Evolutionary conservation across 1,140 invertebrate genomes (phyloP).

Genomic region (Tetragnatha versicolor): DNA sequence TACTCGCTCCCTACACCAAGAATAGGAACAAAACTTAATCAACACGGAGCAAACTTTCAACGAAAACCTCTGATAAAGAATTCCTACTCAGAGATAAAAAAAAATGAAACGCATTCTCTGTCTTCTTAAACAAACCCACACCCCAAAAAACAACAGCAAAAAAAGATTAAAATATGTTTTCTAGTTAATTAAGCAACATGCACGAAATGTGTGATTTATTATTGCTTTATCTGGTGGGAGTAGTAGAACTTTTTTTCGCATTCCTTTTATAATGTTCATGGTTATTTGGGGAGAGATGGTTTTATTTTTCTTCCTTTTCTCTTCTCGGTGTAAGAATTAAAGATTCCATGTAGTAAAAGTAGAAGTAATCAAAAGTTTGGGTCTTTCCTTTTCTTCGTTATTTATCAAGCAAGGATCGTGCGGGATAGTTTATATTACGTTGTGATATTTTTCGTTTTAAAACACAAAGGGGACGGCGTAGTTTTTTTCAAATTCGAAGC

Average conservation of each 20-base stretch:
- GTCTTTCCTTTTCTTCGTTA: too few relatives aligned
- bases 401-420: too few relatives aligned
- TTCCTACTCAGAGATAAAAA: too few relatives aligned
- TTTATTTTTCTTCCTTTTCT: neutral
- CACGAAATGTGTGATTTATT: constrained; percentile 33
- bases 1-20: too few relatives aligned
- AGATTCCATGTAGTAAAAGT: neutral
- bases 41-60: constrained; percentile 1
- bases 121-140: constrained; percentile 11
- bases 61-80: too few relatives aligned
- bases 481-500: too few relatives aligned
- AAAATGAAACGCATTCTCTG: neutral
- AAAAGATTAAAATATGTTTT: constrained; percentile 12
- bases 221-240: neutral
- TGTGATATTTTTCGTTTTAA: too few relatives aligned
- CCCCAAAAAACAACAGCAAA: constrained; percentile 11
- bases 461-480: too few relatives aligned
- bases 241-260: neutral
- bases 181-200: constrained; percentile 30
- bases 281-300: neutral
- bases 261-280: neutral
- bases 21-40: too few relatives aligned
- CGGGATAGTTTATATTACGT: too few relatives aligned
- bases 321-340: neutral
- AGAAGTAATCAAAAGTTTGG: too few relatives aligned